These are phyloP conservation scores for Phyllopteryx taeniolatus DNA, from an alignment of 2,113 vertebrate genomes.

Conservation along the genomic window DNA sequence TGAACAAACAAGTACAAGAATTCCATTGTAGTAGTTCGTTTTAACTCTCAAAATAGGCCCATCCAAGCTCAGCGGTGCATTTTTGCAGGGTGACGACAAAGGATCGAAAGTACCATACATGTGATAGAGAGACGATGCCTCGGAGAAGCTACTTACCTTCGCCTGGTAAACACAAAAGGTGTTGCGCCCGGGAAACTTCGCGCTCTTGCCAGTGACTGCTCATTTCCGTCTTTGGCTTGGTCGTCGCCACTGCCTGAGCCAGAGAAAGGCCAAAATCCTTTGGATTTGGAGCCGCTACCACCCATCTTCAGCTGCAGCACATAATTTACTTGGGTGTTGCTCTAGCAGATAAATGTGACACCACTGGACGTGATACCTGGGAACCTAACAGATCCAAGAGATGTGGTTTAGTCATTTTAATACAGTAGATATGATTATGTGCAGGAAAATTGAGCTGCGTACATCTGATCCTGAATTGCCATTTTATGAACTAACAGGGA, in stretches of 20 bases:
- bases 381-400: conserved; percentile 15
- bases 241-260: conserved; percentile 76
- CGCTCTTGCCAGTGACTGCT: conserved; percentile 79
- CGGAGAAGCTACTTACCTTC: conserved; percentile 75
- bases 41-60: neutral
- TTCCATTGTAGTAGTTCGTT: neutral
- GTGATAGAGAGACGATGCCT: neutral
- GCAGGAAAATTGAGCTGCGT: neutral
- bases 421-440: neutral
- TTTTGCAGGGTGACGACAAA: neutral
- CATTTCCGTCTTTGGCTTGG: conserved; percentile 71
- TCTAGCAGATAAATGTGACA: conserved; percentile 16
- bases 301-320: conserved; percentile 86
- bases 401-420: neutral
- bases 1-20: neutral
- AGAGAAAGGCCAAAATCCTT: conserved; percentile 89
- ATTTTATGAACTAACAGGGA: neutral
- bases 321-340: conserved; percentile 71
- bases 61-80: neutral
- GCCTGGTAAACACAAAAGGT: conserved; percentile 89
- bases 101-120: no score
- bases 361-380: conserved; percentile 22
- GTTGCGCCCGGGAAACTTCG: conserved; percentile 77
- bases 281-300: conserved; percentile 87
- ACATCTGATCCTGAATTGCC: neutral